phyloP scores from a whole-genome alignment of 23 tunicate genomes.

The Botrylloides violaceus region DNA sequence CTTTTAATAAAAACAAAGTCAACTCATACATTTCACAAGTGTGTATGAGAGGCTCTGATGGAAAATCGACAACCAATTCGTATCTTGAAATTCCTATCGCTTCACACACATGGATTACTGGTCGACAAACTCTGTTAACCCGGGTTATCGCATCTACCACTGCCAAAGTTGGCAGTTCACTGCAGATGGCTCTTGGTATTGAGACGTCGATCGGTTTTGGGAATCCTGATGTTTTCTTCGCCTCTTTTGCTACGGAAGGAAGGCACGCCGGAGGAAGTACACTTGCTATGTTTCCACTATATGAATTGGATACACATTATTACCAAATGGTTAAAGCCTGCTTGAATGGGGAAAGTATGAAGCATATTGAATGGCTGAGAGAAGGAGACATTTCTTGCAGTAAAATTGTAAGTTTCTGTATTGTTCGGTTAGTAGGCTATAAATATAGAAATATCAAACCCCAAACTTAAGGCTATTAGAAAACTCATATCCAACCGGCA shows the following conservation, averaged over 20 bases:
- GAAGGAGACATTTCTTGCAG: background rate
- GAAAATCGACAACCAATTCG: conserved; percentile 14
- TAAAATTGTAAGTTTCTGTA: conserved; percentile 11
- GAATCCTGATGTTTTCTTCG: conserved; percentile 50
- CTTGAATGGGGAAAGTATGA: conserved; percentile 7
- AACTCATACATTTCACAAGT: conserved; percentile 53
- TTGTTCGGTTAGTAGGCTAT: too few species aligned
- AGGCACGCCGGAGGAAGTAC: conserved; percentile 35
- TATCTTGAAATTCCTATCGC: conserved; percentile 51
- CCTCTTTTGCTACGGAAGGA: conserved; percentile 37
- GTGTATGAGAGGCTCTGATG: conserved; percentile 34
- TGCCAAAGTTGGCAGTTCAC: conserved; percentile 26
- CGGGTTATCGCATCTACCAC: conserved; percentile 48
- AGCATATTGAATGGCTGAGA: conserved; percentile 8
- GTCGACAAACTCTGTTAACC: conserved; percentile 7
- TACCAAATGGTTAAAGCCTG: conserved; percentile 26
- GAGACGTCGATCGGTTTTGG: background rate
- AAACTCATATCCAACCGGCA: too few species aligned
- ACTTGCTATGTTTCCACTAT: conserved; percentile 54
- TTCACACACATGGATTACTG: conserved; percentile 20
- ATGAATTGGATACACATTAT: conserved; percentile 40
- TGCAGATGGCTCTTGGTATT: conserved; percentile 11
- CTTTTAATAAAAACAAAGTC: background rate
- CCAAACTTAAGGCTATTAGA: too few species aligned
- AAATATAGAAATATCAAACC: too few species aligned